phyloP scores from a whole-genome alignment of 2,797 vertebrate species.

The Benthosema pterotum region DNA sequence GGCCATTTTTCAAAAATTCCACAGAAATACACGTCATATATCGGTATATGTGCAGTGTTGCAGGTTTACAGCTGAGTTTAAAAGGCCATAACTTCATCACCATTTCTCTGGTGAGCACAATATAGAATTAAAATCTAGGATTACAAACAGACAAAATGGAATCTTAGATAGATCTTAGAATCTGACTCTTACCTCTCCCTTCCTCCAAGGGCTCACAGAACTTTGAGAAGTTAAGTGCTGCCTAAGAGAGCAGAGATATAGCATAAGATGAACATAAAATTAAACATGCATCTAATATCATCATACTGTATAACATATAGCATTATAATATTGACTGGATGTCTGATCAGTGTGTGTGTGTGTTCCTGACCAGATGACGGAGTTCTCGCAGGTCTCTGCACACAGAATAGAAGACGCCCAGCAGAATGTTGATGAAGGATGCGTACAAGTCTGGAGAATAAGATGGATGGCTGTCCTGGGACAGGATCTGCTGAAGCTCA shows the following conservation, averaged over 20 bases:
- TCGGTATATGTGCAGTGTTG: too few relatives aligned
- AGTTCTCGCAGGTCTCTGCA: slow-evolving; percentile 96
- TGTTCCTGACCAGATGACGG: slow-evolving; percentile 87
- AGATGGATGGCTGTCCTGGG: slow-evolving; percentile 85
- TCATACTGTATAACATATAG: too few relatives aligned
- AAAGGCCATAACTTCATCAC: too few relatives aligned
- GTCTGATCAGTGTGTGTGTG: neutral
- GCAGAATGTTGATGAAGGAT: slow-evolving; percentile 94
- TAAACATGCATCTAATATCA: neutral
- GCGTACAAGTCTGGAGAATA: slow-evolving; percentile 92
- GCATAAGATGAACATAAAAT: slow-evolving; percentile 18
- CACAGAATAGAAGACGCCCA: slow-evolving; percentile 95
- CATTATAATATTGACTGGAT: too few relatives aligned
- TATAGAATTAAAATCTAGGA: neutral
- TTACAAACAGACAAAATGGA: slow-evolving; percentile 23
- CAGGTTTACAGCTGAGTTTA: too few relatives aligned
- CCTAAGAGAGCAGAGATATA: slow-evolving; percentile 77
- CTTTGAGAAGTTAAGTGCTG: slow-evolving; percentile 93
- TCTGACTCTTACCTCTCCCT: slow-evolving; percentile 86
- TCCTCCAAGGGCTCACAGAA: slow-evolving; percentile 92
- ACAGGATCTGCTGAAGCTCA: slow-evolving; percentile 92
- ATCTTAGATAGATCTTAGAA: slow-evolving; percentile 23
- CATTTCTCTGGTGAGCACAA: too few relatives aligned
- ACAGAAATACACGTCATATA: too few relatives aligned
- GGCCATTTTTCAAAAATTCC: too few relatives aligned